A percentile compares a stretch with the other conserved stretches of the same genome.
phyloP scores from a whole-genome alignment of 2,113 vertebrate species.

The Oryzias melastigma region DNA sequence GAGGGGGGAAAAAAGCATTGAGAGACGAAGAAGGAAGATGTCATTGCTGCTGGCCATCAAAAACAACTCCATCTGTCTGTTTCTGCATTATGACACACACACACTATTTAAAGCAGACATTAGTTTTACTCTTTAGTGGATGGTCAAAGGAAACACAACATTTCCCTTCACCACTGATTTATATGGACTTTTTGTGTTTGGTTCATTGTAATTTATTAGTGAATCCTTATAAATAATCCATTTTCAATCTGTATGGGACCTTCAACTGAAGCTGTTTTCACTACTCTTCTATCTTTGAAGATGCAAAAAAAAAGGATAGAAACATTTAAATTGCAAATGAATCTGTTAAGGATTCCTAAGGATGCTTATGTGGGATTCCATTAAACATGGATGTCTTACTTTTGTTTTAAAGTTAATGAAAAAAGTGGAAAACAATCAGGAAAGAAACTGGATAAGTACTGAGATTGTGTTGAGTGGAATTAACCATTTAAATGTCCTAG shows the following conservation, averaged over 20 bases:
- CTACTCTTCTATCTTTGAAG: slow-evolving; percentile 32
- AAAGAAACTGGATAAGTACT: not conserved
- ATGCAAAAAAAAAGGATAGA: slow-evolving; percentile 7
- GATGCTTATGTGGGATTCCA: not conserved
- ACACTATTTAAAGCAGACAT: too few species aligned
- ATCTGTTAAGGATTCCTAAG: slow-evolving; percentile 13
- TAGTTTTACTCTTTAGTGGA: slow-evolving; percentile 19
- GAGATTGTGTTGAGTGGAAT: not conserved
- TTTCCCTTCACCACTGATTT: slow-evolving; percentile 1
- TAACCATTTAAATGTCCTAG: not conserved
- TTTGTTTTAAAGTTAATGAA: slow-evolving; percentile 14
- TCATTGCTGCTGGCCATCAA: slow-evolving; percentile 20
- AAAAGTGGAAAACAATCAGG: not conserved
- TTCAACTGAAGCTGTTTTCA: slow-evolving; percentile 34
- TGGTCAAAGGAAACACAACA: slow-evolving; percentile 34
- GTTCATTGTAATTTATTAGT: slow-evolving; percentile 27
- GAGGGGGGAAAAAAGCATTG: slow-evolving; percentile 24
- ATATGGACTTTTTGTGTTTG: slow-evolving; percentile 19
- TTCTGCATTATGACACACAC: not conserved
- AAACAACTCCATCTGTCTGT: not conserved
- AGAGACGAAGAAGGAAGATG: slow-evolving; percentile 27
- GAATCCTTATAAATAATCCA: slow-evolving; percentile 8
- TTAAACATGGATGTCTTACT: slow-evolving; percentile 37
- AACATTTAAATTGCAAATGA: slow-evolving; percentile 46
- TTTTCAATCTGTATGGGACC: slow-evolving; percentile 9